These are phyloP conservation scores for Capitella teleta DNA, from an alignment of 1,140 invertebrate genomes.

Conservation along the genomic window DNA sequence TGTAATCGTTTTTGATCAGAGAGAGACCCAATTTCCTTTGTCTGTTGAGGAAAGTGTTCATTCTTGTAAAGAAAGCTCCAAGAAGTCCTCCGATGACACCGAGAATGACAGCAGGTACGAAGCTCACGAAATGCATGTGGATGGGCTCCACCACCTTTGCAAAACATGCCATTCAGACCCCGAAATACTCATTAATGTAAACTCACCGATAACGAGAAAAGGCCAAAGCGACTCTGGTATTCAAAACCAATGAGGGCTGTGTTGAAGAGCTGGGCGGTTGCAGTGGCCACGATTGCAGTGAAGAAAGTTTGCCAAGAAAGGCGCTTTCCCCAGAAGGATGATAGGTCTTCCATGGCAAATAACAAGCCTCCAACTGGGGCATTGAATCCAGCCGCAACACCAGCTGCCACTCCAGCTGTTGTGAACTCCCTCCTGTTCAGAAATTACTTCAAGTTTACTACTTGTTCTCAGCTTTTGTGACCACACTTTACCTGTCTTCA, in stretches of 20 bases:
- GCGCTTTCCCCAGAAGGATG: conserved; percentile 27
- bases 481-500: conserved; percentile 22
- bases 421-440: conserved; percentile 97
- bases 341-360: conserved; percentile 85
- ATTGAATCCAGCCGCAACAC: conserved; percentile 88
- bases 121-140: conserved; percentile 7
- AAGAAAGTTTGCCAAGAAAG: conserved; percentile 29
- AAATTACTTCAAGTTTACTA: too few relatives aligned
- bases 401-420: conserved; percentile 91
- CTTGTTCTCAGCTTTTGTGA: too few relatives aligned
- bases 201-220: conserved; percentile 12
- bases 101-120: conserved; percentile 7
- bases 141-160: conserved; percentile 1
- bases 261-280: conserved; percentile 24
- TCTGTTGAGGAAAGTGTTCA: background rate
- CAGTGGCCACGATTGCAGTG: conserved; percentile 24
- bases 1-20: background rate
- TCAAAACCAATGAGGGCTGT: conserved; percentile 20
- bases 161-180: too few relatives aligned
- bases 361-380: conserved; percentile 92
- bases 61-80: conserved; percentile 77
- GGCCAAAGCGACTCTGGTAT: conserved; percentile 19
- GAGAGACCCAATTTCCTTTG: background rate
- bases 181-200: too few relatives aligned
- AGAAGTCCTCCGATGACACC: conserved; percentile 54